Evolutionary conservation across 2,113 vertebrate species (phyloP).

Genomic region (Pollimyrus isidori): DNA sequence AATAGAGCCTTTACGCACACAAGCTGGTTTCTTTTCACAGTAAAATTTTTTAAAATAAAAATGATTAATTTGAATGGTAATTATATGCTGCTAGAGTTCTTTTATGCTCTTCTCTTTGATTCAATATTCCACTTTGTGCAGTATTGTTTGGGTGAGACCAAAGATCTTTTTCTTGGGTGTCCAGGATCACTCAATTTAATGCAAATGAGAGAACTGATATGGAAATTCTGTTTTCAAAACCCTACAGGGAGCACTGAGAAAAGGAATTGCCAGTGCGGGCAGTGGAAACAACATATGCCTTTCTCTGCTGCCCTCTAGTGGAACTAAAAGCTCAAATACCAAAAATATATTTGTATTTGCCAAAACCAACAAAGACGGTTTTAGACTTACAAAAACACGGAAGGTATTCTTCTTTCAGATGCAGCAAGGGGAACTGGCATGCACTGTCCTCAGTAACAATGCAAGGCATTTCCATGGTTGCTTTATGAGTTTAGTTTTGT

Average conservation of each 20-base stretch:
- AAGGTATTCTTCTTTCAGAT: background rate
- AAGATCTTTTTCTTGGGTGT: background rate
- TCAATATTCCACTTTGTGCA: background rate
- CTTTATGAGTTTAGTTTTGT: background rate
- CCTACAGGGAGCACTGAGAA: background rate
- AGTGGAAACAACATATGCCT: background rate
- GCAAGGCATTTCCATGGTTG: background rate
- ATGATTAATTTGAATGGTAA: conserved; percentile 3
- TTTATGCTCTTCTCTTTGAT: conserved; percentile 3
- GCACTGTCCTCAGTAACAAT: background rate
- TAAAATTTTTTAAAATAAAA: background rate
- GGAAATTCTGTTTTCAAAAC: background rate
- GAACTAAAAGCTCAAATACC: background rate
- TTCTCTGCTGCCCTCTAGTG: conserved; percentile 31
- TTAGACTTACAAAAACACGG: background rate
- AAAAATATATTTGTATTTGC: background rate
- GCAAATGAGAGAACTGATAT: conserved; percentile 3
- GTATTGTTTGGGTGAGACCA: background rate
- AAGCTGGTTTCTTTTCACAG: background rate
- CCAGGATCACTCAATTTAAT: background rate
- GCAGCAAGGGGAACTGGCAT: background rate
- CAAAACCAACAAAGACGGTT: background rate
- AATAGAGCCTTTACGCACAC: background rate
- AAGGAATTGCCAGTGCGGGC: background rate
- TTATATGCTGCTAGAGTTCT: background rate